Base-by-base conservation (phyloP, 2,113 vertebrate species). In the Onychostruthus taczanowskii region DNA sequence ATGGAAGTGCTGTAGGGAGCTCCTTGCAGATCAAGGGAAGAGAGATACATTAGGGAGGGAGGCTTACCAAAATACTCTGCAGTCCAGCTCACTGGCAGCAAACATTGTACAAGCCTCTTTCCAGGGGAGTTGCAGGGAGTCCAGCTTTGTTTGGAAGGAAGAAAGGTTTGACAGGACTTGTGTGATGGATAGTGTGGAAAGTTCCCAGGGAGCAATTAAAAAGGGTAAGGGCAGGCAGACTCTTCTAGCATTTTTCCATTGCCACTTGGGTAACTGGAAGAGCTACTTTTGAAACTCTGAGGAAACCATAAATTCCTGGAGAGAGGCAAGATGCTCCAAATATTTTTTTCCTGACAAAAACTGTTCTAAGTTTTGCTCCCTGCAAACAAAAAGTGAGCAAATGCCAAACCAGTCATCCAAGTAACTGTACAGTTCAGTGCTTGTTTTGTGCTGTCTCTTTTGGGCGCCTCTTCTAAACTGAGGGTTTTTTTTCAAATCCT, bases 241-340 rank as follows among this genome's bases (percentile, higher is more conserved):
- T 10, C 43, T 70, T 56, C 31, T 19, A 84, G 64, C 47, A 24
- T 87, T 93, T 94, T 91, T 50, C 64, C 61, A 21, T 63, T 44
- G 56, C 33, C 20, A 0, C 88, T 50, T 9, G 20, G 28, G 26
- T 78, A 73, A 68, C 49, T 83, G 63, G 41, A 87, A 83, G 49
- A 83, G 28, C n/a, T 61, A 26, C 64, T 90, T 95, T 47, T 84
- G 75, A 70, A 90, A 70, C 35, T 73, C 31, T 68, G 30, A 86
- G 28, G 68, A 13, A 74, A 84, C 23, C 13, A 3, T 37, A 75
- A 81, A 86, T 75, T 95, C 35, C 49, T 43, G 39, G 66, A 89
- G 73, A 58, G 59, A 93, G 30, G 55, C 2, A 6, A 87, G 84
- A 81, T 44, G n/a, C 44, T 46, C 39, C n/a, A 77, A 89, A 61